A percentile compares a stretch with the other conserved stretches of the same genome.
phyloP scores from a whole-genome alignment of 2,888 invertebrate species.

The Synanthedon myopaeformis region DNA sequence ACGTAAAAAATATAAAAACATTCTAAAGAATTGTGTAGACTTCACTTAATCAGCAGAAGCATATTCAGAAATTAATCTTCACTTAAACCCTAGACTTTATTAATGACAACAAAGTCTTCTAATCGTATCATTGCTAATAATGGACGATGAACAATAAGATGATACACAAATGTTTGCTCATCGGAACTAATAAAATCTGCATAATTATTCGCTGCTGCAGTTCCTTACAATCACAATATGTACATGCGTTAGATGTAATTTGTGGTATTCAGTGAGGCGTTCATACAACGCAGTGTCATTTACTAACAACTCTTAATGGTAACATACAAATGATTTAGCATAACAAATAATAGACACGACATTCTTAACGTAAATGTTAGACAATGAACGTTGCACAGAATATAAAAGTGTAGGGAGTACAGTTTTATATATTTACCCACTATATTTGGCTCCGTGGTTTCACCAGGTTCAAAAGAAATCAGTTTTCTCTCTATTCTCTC shows the following conservation, averaged over 20 bases:
- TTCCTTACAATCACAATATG: constrained; percentile 5
- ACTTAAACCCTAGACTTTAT: too few species aligned
- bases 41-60: too few species aligned
- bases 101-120: too few species aligned
- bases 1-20: too few species aligned
- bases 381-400: background rate
- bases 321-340: constrained; percentile 39
- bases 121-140: too few species aligned
- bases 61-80: too few species aligned
- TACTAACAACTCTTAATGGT: constrained; percentile 38
- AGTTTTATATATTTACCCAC: too few species aligned
- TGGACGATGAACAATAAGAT: background rate
- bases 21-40: too few species aligned
- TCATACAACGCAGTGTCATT: constrained; percentile 34
- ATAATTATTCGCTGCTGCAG: constrained; percentile 35
- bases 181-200: constrained; percentile 29
- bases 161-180: background rate
- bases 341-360: constrained; percentile 53
- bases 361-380: background rate
- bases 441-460: too few species aligned
- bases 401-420: too few species aligned
- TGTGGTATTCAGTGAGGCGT: constrained; percentile 30
- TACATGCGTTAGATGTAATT: constrained; percentile 29
- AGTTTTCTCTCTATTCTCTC: too few species aligned
- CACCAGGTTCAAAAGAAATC: too few species aligned